Evolutionary conservation across 2,797 vertebrate genomes (phyloP), one percentile per base, ranked within the genome.

Genomic region (Pagetopsis macropterus): DNA sequence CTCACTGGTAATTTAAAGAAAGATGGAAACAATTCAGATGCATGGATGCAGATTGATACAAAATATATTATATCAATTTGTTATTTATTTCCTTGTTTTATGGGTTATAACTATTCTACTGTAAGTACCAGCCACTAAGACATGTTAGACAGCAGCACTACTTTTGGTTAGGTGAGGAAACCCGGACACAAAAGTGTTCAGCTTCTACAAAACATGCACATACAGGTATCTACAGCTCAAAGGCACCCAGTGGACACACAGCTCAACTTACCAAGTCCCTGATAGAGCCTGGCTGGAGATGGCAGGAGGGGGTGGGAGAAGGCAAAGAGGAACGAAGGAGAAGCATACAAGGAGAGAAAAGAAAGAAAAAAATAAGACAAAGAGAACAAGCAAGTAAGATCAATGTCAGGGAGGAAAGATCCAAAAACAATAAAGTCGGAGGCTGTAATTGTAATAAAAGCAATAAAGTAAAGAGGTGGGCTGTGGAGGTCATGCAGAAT

Each of bases 261-360:
- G 57, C 75, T 85, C 70, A 72, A 99, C 98, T 99, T 98, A 99
- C 98, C 98, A 99, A 94, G 93, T 99, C 97, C 96, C 98, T 98
- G 96, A 99, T 91, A 97, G 94, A 97, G 96, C 97, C 96, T 96
- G 97, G 97, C 98, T 99, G 97, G 85, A 94, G 95, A 92, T 91
- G 94, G 93, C 93, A 95, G 85, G 92, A 77, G 90, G 91, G 85
- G 86, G 57, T 86, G 91, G 82, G 81, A 84, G 87, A 87, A 82
- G 86, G 90, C 92, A 92, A 82, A 90, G 93, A 91, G 91, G 90
- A 92, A 91, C 93, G 91, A 87, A 88, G 89, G 91, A 92, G 93
- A 88, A 66, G 73, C 78, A 88, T 75, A 93, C 40, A 64, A 64
- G 66, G 50, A 61, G 76, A 83, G 50, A 67, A 62, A 60, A 94